A percentile compares a stretch with the other conserved stretches of the same genome.
These are phyloP conservation scores for Trichechus manatus DNA, from an alignment of 2,113 vertebrate species.

Conservation along the genomic window DNA sequence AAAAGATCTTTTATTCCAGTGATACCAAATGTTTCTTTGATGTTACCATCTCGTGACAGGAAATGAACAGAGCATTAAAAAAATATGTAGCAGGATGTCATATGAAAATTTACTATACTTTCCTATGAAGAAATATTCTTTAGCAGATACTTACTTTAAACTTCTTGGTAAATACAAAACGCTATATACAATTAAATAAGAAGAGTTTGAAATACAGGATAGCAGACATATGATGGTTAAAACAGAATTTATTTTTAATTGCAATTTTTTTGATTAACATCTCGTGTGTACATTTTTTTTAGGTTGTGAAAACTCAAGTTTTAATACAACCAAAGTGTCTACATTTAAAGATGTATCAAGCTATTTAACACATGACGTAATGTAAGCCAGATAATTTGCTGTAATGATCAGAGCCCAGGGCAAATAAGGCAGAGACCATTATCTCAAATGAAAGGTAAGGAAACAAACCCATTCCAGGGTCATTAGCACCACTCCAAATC, in stretches of 20 bases:
- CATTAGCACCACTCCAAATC: neutral
- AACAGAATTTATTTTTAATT: slow-evolving; percentile 31
- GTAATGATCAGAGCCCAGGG: neutral
- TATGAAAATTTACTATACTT: slow-evolving; percentile 49
- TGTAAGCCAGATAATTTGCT: neutral
- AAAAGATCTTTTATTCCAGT: slow-evolving; percentile 62
- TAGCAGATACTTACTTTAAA: slow-evolving; percentile 45
- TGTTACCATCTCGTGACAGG: slow-evolving; percentile 57
- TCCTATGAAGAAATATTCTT: slow-evolving; percentile 31
- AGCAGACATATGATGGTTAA: neutral
- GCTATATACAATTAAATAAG: neutral
- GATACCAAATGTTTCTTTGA: slow-evolving; percentile 61
- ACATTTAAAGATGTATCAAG: slow-evolving; percentile 24
- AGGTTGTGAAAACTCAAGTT: slow-evolving; percentile 22
- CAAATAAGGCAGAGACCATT: neutral
- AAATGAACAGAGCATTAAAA: slow-evolving; percentile 70
- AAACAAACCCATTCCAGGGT: neutral
- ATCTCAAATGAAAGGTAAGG: neutral
- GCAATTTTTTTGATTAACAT: neutral
- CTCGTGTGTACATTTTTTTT: neutral
- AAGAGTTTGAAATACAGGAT: slow-evolving; percentile 32
- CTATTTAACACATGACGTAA: neutral
- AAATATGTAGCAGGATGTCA: slow-evolving; percentile 23
- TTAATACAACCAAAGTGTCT: neutral
- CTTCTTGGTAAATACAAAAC: slow-evolving; percentile 17